These are phyloP conservation scores for Leistus spinibarbis DNA, from an alignment of 2,888 invertebrate species.

Conservation along the genomic window DNA sequence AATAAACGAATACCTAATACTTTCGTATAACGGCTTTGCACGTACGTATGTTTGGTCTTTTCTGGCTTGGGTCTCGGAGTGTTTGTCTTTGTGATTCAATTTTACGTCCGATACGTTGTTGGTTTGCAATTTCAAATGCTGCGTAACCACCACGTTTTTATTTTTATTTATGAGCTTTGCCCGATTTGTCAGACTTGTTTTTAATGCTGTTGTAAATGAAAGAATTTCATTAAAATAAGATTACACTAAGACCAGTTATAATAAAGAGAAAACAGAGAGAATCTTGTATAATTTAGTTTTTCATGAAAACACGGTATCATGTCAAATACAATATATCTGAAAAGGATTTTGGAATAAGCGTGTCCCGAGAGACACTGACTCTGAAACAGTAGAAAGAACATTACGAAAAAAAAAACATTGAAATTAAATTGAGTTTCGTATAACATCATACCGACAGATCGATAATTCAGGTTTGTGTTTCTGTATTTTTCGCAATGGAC, in stretches of 20 bases:
- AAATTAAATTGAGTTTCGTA: conserved; percentile 11
- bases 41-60: not conserved
- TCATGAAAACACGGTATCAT: conserved; percentile 16
- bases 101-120: conserved; percentile 10
- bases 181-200: not conserved
- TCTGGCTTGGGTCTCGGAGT: not conserved
- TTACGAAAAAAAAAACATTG: conserved; percentile 12
- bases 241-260: not conserved
- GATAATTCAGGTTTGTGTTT: not conserved
- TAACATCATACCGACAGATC: conserved; percentile 1
- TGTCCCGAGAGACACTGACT: conserved; percentile 13
- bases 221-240: conserved; percentile 5
- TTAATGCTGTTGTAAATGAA: not conserved
- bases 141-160: not conserved
- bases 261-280: conserved; percentile 1
- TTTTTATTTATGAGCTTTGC: not conserved
- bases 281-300: conserved; percentile 24
- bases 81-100: conserved; percentile 27
- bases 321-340: conserved; percentile 21
- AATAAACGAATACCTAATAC: conserved; percentile 16
- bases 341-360: conserved; percentile 26
- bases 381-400: conserved; percentile 21
- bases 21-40: conserved; percentile 20
- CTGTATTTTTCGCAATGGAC: not conserved
- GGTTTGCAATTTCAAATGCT: conserved; percentile 4